Evolutionary conservation across 1,140 invertebrate species (phyloP).

Genomic region (Physella acuta): DNA sequence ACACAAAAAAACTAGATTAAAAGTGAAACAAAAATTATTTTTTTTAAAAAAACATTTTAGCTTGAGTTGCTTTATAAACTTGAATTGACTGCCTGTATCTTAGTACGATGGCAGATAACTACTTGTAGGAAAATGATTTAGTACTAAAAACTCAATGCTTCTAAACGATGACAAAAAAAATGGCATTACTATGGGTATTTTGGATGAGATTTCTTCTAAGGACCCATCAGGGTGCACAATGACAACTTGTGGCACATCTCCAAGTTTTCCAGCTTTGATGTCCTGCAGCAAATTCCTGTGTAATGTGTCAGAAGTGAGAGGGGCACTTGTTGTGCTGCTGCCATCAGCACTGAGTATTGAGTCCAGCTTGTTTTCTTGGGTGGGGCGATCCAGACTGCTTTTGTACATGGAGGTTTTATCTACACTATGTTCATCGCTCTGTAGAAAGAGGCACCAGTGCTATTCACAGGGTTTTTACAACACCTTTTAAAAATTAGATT

Average conservation of each 20-base stretch:
- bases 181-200: constrained; percentile 33
- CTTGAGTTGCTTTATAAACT: too few species aligned
- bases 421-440: too few species aligned
- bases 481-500: too few species aligned
- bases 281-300: constrained; percentile 48
- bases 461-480: too few species aligned
- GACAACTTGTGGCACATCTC: constrained; percentile 48
- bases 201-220: constrained; percentile 50
- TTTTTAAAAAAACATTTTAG: neutral
- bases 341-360: constrained; percentile 3
- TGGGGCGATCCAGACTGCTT: too few species aligned
- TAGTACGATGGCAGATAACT: too few species aligned
- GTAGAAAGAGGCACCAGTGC: too few species aligned
- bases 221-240: constrained; percentile 53
- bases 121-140: too few species aligned
- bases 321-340: neutral
- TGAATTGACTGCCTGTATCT: too few species aligned
- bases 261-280: constrained; percentile 48
- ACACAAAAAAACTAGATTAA: too few species aligned
- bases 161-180: neutral
- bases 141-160: neutral
- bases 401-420: too few species aligned
- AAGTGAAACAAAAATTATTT: too few species aligned
- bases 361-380: constrained; percentile 72
- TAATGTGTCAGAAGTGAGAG: constrained; percentile 32